Percentiles rank a stretch among this genome's conserved stretches.
Evolutionary conservation across 2,888 invertebrate genomes (phyloP).

Genomic region (Philhelius pedissequus): DNA sequence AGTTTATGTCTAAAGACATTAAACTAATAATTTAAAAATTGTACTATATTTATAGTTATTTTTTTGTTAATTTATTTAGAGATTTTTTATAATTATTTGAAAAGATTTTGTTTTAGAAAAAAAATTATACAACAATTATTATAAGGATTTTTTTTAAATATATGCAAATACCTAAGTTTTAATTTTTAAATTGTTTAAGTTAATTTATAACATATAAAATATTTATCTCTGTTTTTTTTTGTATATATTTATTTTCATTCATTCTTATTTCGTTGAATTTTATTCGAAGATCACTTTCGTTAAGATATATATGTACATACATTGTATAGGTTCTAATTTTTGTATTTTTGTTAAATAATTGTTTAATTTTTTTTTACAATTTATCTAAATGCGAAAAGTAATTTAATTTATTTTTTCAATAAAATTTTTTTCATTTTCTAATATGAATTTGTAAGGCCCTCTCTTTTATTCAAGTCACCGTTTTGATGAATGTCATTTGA

Average conservation of each 20-base stretch:
- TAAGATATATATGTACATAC: too few species aligned
- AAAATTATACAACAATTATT: background rate
- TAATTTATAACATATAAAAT: background rate
- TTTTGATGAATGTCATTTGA: conserved; percentile 21
- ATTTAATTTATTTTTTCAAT: conserved; percentile 3
- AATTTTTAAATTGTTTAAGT: too few species aligned
- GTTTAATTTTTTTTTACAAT: background rate
- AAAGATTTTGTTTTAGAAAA: background rate
- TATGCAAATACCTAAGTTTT: too few species aligned
- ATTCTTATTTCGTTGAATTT: conserved; percentile 54
- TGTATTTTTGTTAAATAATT: background rate
- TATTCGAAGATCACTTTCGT: conserved; percentile 62
- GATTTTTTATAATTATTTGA: background rate
- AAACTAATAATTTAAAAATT: conserved; percentile 38
- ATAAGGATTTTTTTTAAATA: background rate
- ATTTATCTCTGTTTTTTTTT: background rate
- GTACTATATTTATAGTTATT: conserved; percentile 58
- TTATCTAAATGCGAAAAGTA: background rate
- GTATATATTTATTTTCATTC: background rate
- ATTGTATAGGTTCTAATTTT: background rate
- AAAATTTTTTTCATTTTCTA: conserved; percentile 1
- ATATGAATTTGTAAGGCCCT: conserved; percentile 51
- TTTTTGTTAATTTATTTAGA: background rate
- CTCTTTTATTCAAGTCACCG: conserved; percentile 42
- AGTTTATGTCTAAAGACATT: conserved; percentile 57